Conservation (phyloP, 2,797 vertebrate genomes). For the Spinus olivaceus region DNA sequence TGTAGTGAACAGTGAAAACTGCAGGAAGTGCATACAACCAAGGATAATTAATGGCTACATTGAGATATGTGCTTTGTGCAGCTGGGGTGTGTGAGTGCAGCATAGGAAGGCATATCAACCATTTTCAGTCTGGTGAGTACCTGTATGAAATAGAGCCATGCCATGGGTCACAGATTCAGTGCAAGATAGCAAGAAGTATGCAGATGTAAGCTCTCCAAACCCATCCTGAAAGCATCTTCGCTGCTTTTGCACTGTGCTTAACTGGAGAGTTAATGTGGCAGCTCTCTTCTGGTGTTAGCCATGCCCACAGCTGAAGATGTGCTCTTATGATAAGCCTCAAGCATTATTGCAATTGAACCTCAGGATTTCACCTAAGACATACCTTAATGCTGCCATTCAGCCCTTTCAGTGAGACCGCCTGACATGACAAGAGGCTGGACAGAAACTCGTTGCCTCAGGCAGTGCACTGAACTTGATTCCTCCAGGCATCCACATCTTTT, state of each 20-base stretch:
- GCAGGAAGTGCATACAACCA: not conserved
- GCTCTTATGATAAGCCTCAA: not conserved
- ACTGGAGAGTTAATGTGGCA: rapidly evolving
- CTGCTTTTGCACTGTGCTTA: rapidly evolving
- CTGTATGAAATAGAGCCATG: rapidly evolving
- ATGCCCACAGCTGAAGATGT: not conserved
- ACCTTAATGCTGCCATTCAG: not conserved
- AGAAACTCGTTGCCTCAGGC: rapidly evolving
- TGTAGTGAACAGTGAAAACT: not conserved
- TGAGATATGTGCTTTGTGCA: not conserved
- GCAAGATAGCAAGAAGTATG: not conserved
- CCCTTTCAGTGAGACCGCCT: not conserved
- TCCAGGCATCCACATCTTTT: not conserved
- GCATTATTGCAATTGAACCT: not conserved
- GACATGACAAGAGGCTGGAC: not conserved
- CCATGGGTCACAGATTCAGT: not conserved
- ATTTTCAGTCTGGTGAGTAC: not conserved
- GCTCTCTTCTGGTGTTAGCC: not conserved
- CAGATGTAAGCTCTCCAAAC: not conserved
- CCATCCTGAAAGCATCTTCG: not conserved
- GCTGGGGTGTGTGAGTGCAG: not conserved
- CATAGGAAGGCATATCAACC: not conserved
- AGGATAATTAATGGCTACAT: not conserved
- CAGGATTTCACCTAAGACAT: not conserved
- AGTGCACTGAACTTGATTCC: not conserved